Conservation (phyloP, 2,888 invertebrate species). For the Nymphalis c-album region DNA sequence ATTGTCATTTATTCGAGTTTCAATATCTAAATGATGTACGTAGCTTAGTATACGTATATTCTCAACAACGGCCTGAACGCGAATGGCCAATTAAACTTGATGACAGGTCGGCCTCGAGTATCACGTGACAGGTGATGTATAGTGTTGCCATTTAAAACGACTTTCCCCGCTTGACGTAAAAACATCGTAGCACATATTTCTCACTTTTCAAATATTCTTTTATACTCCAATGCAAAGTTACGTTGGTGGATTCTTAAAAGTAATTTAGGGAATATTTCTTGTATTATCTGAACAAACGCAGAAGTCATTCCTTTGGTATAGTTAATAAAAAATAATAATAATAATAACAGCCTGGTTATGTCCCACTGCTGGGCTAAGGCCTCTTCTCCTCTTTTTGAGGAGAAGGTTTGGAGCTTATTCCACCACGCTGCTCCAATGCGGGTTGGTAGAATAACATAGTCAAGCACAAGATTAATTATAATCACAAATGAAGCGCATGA, state of each 20-base stretch:
- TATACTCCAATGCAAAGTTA: no score
- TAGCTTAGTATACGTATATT: slow-evolving; percentile 11
- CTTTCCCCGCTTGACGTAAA: slow-evolving; percentile 18
- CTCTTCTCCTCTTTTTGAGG: no score
- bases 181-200: slow-evolving; percentile 16
- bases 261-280: not conserved
- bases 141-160: slow-evolving; percentile 26
- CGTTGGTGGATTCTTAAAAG: no score
- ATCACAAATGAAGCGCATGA: no score
- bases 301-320: no score
- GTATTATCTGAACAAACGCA: not conserved
- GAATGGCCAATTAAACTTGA: slow-evolving; percentile 28
- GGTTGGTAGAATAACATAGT: no score
- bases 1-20: not conserved
- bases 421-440: no score
- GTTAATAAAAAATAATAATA: no score
- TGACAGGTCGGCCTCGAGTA: slow-evolving; percentile 23
- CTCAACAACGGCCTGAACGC: slow-evolving; percentile 14
- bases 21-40: not conserved
- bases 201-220: slow-evolving; percentile 2
- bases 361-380: no score
- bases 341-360: no score
- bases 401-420: no score
- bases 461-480: no score
- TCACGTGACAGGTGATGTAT: slow-evolving; percentile 24